These are phyloP conservation scores for Geopemphigus sp. DNA, from an alignment of 1,140 invertebrate genomes.

Conservation along the genomic window DNA sequence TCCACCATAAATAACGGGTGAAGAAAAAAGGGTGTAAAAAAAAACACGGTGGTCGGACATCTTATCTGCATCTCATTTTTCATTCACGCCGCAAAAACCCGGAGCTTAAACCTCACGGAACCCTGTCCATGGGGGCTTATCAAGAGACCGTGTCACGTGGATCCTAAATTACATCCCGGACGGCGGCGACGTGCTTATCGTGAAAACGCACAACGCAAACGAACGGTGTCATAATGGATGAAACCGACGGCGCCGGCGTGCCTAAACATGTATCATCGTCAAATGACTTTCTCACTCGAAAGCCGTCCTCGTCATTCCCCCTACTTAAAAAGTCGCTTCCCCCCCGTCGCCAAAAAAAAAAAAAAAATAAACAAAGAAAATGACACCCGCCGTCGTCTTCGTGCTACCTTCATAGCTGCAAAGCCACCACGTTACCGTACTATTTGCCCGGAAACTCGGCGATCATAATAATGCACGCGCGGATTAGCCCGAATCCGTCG, in stretches of 20 bases:
- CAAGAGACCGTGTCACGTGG: constrained; percentile 31
- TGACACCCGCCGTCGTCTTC: too few relatives aligned
- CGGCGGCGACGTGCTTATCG: constrained; percentile 36
- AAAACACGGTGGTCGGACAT: constrained; percentile 29
- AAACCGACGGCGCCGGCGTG: not conserved
- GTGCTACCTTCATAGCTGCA: not conserved
- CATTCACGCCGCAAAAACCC: constrained; percentile 35
- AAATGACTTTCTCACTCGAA: constrained; percentile 5
- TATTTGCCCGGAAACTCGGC: not conserved
- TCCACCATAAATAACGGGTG: constrained; percentile 5
- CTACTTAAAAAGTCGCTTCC: not conserved
- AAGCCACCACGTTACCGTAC: not conserved
- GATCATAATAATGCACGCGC: not conserved
- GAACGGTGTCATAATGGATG: constrained; percentile 40
- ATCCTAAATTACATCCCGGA: constrained; percentile 32
- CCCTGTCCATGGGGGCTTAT: constrained; percentile 28
- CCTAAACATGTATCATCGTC: constrained; percentile 40
- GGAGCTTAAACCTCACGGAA: constrained; percentile 5
- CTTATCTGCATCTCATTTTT: constrained; percentile 50
- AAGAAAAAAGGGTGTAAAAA: constrained; percentile 21
- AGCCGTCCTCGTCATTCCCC: not conserved
- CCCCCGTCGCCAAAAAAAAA: too few relatives aligned
- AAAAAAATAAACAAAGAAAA: not conserved
- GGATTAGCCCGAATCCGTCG: not conserved
- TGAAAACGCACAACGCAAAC: constrained; percentile 31